phyloP scores from a whole-genome alignment of 2,888 invertebrate species.

The Spisula subtruncata region DNA sequence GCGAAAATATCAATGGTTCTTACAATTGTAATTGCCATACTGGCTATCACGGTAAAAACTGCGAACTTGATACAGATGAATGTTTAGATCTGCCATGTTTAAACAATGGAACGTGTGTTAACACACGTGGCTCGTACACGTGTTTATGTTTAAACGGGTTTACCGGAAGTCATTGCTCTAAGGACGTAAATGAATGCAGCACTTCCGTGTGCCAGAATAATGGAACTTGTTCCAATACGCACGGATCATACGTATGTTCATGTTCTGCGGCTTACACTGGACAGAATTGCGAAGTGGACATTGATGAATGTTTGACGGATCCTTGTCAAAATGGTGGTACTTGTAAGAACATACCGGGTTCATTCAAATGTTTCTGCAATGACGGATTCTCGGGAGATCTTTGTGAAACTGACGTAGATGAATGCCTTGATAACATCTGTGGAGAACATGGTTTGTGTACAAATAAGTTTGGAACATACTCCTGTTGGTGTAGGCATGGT shows the following conservation, averaged over 20 bases:
- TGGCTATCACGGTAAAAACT: constrained; percentile 33
- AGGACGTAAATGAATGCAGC: constrained; percentile 50
- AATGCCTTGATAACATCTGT: constrained; percentile 38
- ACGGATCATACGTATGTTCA: constrained; percentile 31
- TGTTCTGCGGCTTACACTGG: constrained; percentile 33
- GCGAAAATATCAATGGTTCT: constrained; percentile 37
- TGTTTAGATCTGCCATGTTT: constrained; percentile 33
- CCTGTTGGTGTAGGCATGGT: constrained; percentile 44
- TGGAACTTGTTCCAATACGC: constrained; percentile 31
- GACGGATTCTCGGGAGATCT: constrained; percentile 35
- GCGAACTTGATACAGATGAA: constrained; percentile 46
- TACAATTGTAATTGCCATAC: constrained; percentile 39
- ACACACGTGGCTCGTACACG: constrained; percentile 28
- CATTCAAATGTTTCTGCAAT: constrained; percentile 40
- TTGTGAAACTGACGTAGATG: constrained; percentile 47
- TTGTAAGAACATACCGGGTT: constrained; percentile 23
- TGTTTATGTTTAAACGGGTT: constrained; percentile 37
- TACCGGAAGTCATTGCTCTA: constrained; percentile 24
- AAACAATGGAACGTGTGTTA: constrained; percentile 42
- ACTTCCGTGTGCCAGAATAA: neutral
- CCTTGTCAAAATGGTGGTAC: constrained; percentile 33
- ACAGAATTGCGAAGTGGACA: constrained; percentile 17
- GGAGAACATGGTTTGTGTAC: constrained; percentile 36
- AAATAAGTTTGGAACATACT: constrained; percentile 35
- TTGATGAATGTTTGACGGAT: constrained; percentile 13